Evolutionary conservation across 2,113 vertebrate genomes (phyloP).

Genomic region (Clupea harengus): DNA sequence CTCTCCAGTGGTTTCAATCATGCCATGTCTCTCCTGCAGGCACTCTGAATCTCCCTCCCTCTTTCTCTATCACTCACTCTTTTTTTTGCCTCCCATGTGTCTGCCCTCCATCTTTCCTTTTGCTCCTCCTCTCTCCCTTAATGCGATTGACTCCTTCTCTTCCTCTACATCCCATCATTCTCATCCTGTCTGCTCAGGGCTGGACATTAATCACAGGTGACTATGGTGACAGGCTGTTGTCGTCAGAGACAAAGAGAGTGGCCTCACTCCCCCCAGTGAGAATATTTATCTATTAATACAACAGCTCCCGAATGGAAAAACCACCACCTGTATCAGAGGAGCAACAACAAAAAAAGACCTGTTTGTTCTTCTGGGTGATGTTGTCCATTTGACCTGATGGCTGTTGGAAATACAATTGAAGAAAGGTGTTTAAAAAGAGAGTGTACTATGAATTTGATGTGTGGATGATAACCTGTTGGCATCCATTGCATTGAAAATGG

Average conservation of each 20-base stretch:
- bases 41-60: background rate
- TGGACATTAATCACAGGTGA: conserved; percentile 35
- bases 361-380: background rate
- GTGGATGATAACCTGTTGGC: background rate
- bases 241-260: background rate
- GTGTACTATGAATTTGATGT: background rate
- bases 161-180: conserved; percentile 15
- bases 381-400: too few relatives aligned
- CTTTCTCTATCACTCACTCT: background rate
- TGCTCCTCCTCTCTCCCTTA: background rate
- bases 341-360: background rate
- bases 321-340: background rate
- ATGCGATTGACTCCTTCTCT: background rate
- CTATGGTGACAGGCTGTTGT: background rate
- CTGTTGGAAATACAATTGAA: background rate
- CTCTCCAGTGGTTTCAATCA: background rate
- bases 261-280: background rate
- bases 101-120: conserved; percentile 1
- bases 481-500: background rate
- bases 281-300: background rate
- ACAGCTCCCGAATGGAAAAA: background rate
- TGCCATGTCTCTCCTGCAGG: background rate
- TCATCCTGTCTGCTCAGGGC: conserved; percentile 24
- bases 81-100: background rate
- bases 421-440: background rate